These are phyloP conservation scores for Syncerus caffer DNA, from an alignment of 2,797 vertebrate genomes.

Conservation along the genomic window DNA sequence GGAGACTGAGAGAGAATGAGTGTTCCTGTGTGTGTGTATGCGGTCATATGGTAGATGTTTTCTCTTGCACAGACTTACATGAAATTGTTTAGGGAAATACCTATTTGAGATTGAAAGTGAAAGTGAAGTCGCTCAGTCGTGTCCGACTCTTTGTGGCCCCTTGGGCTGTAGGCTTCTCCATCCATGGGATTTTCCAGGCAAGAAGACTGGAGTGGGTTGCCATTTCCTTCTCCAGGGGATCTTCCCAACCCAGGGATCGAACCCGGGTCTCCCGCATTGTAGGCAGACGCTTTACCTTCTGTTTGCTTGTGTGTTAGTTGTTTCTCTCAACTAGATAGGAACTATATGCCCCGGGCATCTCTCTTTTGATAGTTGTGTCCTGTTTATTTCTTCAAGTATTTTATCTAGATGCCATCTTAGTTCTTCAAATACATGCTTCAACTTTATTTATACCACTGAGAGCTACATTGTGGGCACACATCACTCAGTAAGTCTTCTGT, in stretches of 20 bases:
- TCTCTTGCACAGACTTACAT: background rate
- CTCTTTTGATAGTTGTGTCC: background rate
- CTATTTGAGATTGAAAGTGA: background rate
- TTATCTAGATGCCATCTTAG: background rate
- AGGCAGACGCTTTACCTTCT: no score
- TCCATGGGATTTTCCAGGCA: no score
- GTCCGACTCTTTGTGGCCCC: no score
- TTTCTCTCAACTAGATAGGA: background rate
- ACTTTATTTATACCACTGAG: background rate
- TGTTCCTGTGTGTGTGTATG: fast-evolving
- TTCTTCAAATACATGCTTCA: background rate
- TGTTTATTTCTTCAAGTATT: background rate
- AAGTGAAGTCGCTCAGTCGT: no score
- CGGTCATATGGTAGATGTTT: no score
- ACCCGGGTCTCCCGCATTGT: no score
- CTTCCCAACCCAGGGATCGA: no score
- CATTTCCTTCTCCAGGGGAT: no score
- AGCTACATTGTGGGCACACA: background rate
- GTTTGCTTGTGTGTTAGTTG: background rate
- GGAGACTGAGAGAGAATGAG: background rate
- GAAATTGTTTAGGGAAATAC: background rate
- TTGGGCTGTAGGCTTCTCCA: no score
- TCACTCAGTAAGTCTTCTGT: background rate
- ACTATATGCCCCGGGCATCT: background rate
- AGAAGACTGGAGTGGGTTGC: no score